Percentiles rank a stretch among this genome's conserved stretches.
Conservation (phyloP, 2,797 vertebrate genomes). For the Leptodactylus fallax region DNA sequence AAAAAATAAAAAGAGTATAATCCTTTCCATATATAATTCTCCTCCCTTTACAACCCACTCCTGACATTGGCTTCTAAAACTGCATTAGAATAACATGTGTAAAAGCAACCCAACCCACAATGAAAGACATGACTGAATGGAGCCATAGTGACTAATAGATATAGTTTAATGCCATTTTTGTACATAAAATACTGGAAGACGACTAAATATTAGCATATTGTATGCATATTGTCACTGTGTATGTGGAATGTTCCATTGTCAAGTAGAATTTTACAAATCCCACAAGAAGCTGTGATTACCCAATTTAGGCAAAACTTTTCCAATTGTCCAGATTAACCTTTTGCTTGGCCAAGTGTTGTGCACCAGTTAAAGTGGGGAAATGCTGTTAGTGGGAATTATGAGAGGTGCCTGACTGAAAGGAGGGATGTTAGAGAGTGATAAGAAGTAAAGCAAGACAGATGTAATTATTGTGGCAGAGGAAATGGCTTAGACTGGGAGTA, state of each 20-base stretch:
- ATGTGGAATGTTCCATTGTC: background rate
- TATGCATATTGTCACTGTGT: background rate
- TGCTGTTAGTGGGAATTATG: slow-evolving; percentile 15
- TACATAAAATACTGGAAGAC: too few species aligned
- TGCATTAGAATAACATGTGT: too few species aligned
- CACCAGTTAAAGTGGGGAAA: background rate
- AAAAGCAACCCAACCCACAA: too few species aligned
- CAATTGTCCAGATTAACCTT: background rate
- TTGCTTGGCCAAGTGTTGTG: background rate
- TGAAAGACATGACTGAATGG: background rate
- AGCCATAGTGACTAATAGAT: background rate
- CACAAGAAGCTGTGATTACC: background rate
- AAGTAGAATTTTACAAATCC: background rate
- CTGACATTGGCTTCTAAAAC: too few species aligned
- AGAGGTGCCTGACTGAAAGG: slow-evolving; percentile 39
- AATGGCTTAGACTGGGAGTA: slow-evolving; percentile 61
- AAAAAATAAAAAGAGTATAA: background rate
- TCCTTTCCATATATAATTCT: too few species aligned
- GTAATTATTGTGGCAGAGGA: slow-evolving; percentile 59
- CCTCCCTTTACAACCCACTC: too few species aligned
- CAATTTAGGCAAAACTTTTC: background rate
- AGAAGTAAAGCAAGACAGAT: slow-evolving; percentile 47
- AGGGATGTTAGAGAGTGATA: slow-evolving; percentile 47
- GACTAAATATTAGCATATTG: background rate
- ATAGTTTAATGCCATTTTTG: background rate